phyloP scores from a whole-genome alignment of 2,797 vertebrate genomes.

The Petrocephalus sullivani region DNA sequence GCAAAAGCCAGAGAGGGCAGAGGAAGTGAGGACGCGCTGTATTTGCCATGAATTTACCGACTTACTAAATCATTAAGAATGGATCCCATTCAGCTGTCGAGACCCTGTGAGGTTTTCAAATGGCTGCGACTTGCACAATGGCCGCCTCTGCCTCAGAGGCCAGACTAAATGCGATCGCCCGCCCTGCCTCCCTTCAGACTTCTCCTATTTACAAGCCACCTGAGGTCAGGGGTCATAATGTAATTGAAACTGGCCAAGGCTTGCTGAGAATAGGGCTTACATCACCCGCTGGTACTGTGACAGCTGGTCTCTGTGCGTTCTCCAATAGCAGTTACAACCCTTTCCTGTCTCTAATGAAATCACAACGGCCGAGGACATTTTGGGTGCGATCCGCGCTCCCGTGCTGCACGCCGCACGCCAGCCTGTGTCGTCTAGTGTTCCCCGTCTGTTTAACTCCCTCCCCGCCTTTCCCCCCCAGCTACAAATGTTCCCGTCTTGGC shows the following conservation, averaged over 20 bases:
- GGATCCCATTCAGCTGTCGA: neutral
- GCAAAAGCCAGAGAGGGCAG: neutral
- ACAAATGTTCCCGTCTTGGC: constrained; percentile 1
- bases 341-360: constrained; percentile 41
- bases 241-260: constrained; percentile 57
- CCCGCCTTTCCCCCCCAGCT: constrained; percentile 25
- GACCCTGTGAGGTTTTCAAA: neutral
- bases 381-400: constrained; percentile 12
- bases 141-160: constrained; percentile 28
- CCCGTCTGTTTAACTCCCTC: constrained; percentile 30
- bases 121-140: constrained; percentile 26
- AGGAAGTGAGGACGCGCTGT: neutral
- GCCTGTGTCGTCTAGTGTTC: constrained; percentile 8
- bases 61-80: constrained; percentile 13
- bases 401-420: no score
- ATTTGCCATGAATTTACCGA: neutral
- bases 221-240: constrained; percentile 65
- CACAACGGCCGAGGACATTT: constrained; percentile 28
- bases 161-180: constrained; percentile 31
- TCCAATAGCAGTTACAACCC: constrained; percentile 63
- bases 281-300: constrained; percentile 68
- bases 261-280: constrained; percentile 65
- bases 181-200: constrained; percentile 28
- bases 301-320: constrained; percentile 77
- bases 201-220: constrained; percentile 47